phyloP scores from a whole-genome alignment of 92 coral and sea anemone genomes.

The Epizoanthus scotinus region DNA sequence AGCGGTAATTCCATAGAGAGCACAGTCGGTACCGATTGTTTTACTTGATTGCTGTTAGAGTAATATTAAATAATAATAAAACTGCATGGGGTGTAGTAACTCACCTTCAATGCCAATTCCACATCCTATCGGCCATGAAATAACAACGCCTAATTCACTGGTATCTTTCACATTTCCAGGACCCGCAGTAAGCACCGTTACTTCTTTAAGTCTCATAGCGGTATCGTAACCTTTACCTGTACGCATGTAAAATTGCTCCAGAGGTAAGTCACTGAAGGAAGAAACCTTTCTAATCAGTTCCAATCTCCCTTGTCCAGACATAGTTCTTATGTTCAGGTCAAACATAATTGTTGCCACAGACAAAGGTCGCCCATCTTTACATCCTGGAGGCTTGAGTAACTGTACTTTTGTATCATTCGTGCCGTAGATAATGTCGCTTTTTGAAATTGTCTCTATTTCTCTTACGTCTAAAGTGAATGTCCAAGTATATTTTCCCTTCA shows the following conservation, averaged over 20 bases:
- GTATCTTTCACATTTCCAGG: conserved; percentile 90
- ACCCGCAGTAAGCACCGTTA: conserved; percentile 88
- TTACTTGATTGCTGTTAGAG: no score
- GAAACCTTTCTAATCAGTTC: conserved; percentile 73
- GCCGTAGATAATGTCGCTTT: conserved; percentile 48
- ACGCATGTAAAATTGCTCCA: conserved; percentile 62
- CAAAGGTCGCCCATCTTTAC: conserved; percentile 75
- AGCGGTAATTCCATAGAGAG: no score
- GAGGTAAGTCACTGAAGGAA: conserved; percentile 59
- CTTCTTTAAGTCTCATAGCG: conserved; percentile 81
- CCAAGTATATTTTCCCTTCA: conserved; percentile 40
- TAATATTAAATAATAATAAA: no score
- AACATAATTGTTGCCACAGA: conserved; percentile 89
- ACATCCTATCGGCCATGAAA: conserved; percentile 96
- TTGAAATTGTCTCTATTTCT: conserved; percentile 67
- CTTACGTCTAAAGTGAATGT: conserved; percentile 68
- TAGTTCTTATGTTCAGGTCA: conserved; percentile 75
- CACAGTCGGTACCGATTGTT: no score
- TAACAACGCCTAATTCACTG: conserved; percentile 79
- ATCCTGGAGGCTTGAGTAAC: conserved; percentile 55
- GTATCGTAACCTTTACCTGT: conserved; percentile 93
- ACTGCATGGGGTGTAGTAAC: not conserved
- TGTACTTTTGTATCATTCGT: conserved; percentile 78
- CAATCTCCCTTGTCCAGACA: conserved; percentile 74
- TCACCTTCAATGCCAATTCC: conserved; percentile 82